A percentile compares a stretch with the other conserved stretches of the same genome.
These are phyloP conservation scores for Apeltes quadracus DNA, from an alignment of 2,113 vertebrate species.

Conservation along the genomic window DNA sequence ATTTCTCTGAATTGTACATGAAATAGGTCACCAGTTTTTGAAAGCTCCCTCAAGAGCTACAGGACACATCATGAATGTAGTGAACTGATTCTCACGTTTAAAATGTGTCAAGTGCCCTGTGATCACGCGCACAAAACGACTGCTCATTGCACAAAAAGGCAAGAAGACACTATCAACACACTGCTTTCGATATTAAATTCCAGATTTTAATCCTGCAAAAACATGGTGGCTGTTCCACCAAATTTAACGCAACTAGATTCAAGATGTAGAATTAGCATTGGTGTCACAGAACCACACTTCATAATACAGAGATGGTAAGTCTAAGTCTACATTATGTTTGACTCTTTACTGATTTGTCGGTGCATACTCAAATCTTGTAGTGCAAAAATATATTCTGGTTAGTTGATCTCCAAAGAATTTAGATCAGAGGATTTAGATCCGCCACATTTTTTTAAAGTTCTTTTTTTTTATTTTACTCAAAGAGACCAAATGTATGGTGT, in stretches of 20 bases:
- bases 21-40: not conserved
- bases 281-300: not conserved
- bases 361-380: not conserved
- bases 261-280: not conserved
- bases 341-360: not conserved
- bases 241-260: not conserved
- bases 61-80: not conserved
- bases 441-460: no score
- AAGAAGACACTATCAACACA: conserved; percentile 1
- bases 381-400: not conserved
- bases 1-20: not conserved
- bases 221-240: not conserved
- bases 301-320: not conserved
- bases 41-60: not conserved
- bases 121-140: not conserved
- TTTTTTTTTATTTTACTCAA: conserved; percentile 12
- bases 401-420: not conserved
- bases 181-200: not conserved
- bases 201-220: not conserved
- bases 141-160: not conserved
- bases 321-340: not conserved
- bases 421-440: not conserved
- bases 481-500: conserved; percentile 25
- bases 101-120: conserved; percentile 2
- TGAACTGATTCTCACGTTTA: not conserved